Conservation (phyloP, 2,113 vertebrate species). For the Sebastes schlegelii region DNA sequence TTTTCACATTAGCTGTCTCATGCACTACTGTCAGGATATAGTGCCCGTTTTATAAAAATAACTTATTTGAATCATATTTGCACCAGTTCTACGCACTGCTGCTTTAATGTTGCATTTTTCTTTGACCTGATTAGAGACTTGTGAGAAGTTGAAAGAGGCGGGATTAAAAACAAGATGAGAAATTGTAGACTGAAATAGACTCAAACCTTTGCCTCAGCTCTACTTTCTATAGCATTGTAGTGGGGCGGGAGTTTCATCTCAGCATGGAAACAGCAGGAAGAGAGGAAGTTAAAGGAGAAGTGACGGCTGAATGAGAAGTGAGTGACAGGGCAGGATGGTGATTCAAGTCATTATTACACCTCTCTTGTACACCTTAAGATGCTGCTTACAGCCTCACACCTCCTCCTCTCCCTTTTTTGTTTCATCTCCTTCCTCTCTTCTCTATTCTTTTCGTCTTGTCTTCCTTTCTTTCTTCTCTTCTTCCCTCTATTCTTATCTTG, state of each 20-base stretch:
- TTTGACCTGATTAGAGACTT: slow-evolving; percentile 32
- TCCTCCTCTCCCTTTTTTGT: background rate
- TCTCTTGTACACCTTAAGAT: slow-evolving; percentile 20
- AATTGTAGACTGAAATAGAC: slow-evolving; percentile 22
- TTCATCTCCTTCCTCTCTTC: background rate
- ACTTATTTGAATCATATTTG: too few relatives aligned
- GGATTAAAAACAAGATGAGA: background rate
- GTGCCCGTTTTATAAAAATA: too few relatives aligned
- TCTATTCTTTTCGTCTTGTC: background rate
- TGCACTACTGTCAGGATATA: too few relatives aligned
- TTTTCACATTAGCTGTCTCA: too few relatives aligned
- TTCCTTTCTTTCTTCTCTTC: background rate
- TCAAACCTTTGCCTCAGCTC: background rate
- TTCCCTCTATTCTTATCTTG: background rate
- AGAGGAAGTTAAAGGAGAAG: slow-evolving; percentile 6
- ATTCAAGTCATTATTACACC: slow-evolving; percentile 54
- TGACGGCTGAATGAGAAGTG: background rate
- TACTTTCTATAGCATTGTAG: background rate
- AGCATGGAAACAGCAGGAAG: background rate
- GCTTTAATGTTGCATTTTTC: background rate
- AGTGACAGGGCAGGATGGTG: slow-evolving; percentile 30
- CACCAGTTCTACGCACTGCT: too few relatives aligned
- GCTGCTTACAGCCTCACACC: slow-evolving; percentile 1
- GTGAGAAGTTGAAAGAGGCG: background rate
- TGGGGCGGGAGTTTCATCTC: slow-evolving; percentile 1